phyloP scores from a whole-genome alignment of 2,888 invertebrate species.

The Brassicogethes aeneus region DNA sequence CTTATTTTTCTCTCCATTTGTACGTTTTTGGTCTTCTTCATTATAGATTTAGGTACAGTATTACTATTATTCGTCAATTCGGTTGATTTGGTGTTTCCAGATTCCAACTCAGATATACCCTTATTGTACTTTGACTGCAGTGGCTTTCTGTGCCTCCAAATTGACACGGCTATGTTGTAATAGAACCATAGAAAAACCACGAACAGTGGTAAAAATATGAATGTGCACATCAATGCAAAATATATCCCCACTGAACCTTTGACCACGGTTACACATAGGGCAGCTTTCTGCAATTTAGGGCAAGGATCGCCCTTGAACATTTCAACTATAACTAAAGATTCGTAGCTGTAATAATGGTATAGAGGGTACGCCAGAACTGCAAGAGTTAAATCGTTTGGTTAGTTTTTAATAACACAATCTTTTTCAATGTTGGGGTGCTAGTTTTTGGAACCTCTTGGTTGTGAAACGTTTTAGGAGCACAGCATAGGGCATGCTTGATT shows the following conservation, averaged over 20 bases:
- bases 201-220: slow-evolving; percentile 44
- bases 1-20: slow-evolving; percentile 42
- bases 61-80: slow-evolving; percentile 12
- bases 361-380: not conserved
- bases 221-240: slow-evolving; percentile 4
- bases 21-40: slow-evolving; percentile 22
- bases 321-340: not conserved
- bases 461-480: no score
- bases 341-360: not conserved
- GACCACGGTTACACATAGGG: not conserved
- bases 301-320: not conserved
- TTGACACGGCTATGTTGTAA: slow-evolving; percentile 42
- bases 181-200: slow-evolving; percentile 45
- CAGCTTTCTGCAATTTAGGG: not conserved
- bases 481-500: no score
- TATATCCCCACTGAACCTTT: not conserved
- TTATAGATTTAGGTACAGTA: slow-evolving; percentile 9
- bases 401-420: no score
- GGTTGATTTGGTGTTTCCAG: slow-evolving; percentile 20
- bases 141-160: slow-evolving; percentile 43
- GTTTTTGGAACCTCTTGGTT: no score
- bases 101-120: slow-evolving; percentile 22
- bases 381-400: no score
- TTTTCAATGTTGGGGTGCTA: no score
- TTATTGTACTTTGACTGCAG: slow-evolving; percentile 17